These are phyloP conservation scores for Seladonia tumulorum DNA, from an alignment of 2,888 invertebrate genomes.

Conservation along the genomic window DNA sequence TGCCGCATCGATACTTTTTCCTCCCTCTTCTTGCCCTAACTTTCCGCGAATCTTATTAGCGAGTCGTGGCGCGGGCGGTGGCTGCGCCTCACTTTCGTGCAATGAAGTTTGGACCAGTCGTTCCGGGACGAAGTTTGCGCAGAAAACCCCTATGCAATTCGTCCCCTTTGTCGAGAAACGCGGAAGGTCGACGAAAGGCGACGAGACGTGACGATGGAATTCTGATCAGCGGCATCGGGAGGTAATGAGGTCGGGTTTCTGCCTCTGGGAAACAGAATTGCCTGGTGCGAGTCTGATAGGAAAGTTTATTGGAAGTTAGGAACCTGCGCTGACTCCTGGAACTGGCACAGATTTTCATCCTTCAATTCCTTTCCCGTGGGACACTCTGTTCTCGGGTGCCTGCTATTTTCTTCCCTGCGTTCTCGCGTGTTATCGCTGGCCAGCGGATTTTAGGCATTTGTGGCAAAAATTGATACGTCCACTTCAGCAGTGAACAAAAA, in stretches of 20 bases:
- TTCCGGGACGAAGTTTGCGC: conserved; percentile 9
- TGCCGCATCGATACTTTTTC: conserved; percentile 48
- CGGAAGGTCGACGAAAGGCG: conserved; percentile 13
- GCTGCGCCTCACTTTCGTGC: conserved; percentile 16
- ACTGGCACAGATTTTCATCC: not conserved
- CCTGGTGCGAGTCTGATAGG: not conserved
- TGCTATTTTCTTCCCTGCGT: not conserved
- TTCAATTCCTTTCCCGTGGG: not conserved
- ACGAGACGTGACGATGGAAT: conserved; percentile 21
- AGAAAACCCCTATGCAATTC: conserved; percentile 17
- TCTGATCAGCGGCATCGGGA: conserved; percentile 23
- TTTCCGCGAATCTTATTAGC: conserved; percentile 62
- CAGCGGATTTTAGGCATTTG: too few species aligned
- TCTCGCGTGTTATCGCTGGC: too few species aligned
- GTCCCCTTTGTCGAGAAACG: not conserved
- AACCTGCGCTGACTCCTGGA: not conserved
- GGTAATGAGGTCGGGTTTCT: conserved; percentile 21
- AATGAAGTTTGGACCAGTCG: conserved; percentile 41
- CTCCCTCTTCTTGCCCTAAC: conserved; percentile 35
- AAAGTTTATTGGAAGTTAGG: conserved; percentile 9
- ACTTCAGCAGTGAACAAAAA: too few species aligned
- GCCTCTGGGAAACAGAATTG: conserved; percentile 33
- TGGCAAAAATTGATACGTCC: too few species aligned
- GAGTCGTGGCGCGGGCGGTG: conserved; percentile 19
- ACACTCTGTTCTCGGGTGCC: not conserved